A percentile compares a stretch with the other conserved stretches of the same genome.
Evolutionary conservation across 2,888 invertebrate genomes (phyloP).

Genomic region (Campopleginae sp.): DNA sequence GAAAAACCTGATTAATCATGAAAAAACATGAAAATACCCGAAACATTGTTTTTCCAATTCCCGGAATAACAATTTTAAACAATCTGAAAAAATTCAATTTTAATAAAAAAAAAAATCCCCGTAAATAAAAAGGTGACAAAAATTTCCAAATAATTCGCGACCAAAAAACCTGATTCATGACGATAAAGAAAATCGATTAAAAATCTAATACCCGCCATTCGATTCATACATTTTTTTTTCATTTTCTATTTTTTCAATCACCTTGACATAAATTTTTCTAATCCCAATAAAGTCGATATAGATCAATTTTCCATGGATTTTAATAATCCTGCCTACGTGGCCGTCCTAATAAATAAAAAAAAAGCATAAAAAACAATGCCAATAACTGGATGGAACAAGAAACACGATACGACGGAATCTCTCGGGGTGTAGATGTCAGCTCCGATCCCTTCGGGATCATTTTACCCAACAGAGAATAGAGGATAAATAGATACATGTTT

Average conservation of each 20-base stretch:
- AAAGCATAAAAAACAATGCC: neutral
- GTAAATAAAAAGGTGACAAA: neutral
- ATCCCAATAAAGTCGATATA: neutral
- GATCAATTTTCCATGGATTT: slow-evolving; percentile 8
- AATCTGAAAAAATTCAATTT: too few species aligned
- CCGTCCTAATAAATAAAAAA: neutral
- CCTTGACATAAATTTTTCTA: neutral
- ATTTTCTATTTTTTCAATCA: neutral
- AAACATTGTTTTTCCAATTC: too few species aligned
- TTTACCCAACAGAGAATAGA: slow-evolving; percentile 46
- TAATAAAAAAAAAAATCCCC: neutral
- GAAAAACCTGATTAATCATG: too few species aligned
- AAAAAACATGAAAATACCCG: too few species aligned
- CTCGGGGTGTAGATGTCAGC: slow-evolving; percentile 36
- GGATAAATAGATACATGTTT: slow-evolving; percentile 2
- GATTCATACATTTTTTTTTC: neutral
- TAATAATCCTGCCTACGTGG: neutral
- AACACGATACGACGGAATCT: slow-evolving; percentile 52
- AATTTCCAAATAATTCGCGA: too few species aligned
- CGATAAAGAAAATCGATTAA: neutral
- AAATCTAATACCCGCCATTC: neutral
- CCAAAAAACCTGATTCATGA: too few species aligned
- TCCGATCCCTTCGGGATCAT: slow-evolving; percentile 36
- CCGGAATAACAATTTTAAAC: too few species aligned
- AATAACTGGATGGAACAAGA: slow-evolving; percentile 23